These are phyloP conservation scores for Trichopoda pennipes DNA, from an alignment of 2,888 invertebrate genomes.

Conservation along the genomic window DNA sequence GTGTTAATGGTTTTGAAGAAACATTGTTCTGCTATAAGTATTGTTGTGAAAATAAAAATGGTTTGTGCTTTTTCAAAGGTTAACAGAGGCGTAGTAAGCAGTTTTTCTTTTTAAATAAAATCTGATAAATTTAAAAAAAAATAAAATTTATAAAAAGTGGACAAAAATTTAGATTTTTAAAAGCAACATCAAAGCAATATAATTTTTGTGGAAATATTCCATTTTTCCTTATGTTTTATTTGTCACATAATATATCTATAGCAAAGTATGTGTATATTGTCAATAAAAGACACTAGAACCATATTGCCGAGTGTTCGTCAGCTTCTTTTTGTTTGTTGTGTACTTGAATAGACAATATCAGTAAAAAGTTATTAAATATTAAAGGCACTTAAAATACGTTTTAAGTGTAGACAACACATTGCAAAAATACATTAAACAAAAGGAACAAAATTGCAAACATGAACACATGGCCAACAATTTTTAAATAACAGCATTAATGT, in stretches of 20 bases:
- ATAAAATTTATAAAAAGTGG: too few species aligned
- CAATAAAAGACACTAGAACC: slow-evolving; percentile 25
- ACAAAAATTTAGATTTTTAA: neutral
- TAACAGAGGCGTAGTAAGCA: too few species aligned
- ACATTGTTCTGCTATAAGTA: too few species aligned
- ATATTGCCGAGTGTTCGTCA: slow-evolving; percentile 59
- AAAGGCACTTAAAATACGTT: slow-evolving; percentile 58
- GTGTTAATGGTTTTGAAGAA: too few species aligned
- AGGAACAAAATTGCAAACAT: slow-evolving; percentile 26
- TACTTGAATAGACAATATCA: slow-evolving; percentile 60
- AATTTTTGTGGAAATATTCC: neutral
- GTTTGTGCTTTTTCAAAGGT: too few species aligned
- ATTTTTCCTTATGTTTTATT: neutral
- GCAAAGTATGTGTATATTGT: neutral
- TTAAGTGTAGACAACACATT: slow-evolving; percentile 30
- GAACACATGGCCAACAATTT: slow-evolving; percentile 40
- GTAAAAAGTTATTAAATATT: slow-evolving; percentile 61
- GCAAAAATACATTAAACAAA: slow-evolving; percentile 43
- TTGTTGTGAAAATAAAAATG: too few species aligned
- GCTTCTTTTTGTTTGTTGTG: slow-evolving; percentile 60
- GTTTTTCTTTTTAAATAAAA: too few species aligned
- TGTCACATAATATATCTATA: slow-evolving; percentile 16
- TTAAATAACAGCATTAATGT: neutral
- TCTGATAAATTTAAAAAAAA: too few species aligned
- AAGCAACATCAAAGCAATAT: neutral